Base-by-base conservation (phyloP, 2,797 vertebrate genomes). In the Notolepis coatsorum region DNA sequence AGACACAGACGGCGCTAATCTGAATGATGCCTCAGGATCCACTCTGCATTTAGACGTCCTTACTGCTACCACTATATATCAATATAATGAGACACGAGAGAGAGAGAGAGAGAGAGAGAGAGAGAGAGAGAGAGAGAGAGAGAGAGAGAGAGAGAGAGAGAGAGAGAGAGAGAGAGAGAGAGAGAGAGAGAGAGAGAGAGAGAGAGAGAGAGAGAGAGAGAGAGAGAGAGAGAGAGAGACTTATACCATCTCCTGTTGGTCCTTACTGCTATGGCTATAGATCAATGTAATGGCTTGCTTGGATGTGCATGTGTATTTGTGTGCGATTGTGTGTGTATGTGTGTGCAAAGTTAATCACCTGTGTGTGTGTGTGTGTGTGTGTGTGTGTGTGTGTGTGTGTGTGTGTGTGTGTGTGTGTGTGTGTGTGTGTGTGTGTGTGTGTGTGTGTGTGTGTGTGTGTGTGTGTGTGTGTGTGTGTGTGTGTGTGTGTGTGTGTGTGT, bases 21-120 rank as follows among this genome's bases (percentile, higher is more conserved):
- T 56, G 65, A 77, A 77, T 74, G 76, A 81, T 50, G 81, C 70
- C 82, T 30, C 45, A 71, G 72, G 82, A 79, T 74, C 61, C 71
- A 37, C 10, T 7, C 2, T 18, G 4, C 15, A 75, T 86, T 75
- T 69, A 79, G 74, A 82, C 43, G 37, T 70, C 63, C 45, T 60
- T 39, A 18, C 56, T 52, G 63, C 67, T 37, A 33, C 64, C 10
- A 59, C 42, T 13, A 79, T 84, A 68, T 51, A 79, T 84, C 67
- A 80, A 30, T 20, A 51, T 71, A 82, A n/a, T n/a, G n/a, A n/a
- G n/a, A n/a, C n/a, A n/a, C n/a, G n/a, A n/a, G n/a, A n/a, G n/a
- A n/a, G n/a, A n/a, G n/a, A n/a, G n/a, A n/a, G n/a, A n/a, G n/a
- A n/a, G n/a, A n/a, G n/a, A n/a, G n/a, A n/a, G n/a, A n/a, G n/a